phyloP scores from a whole-genome alignment of 2,797 vertebrate genomes.

The Megaceryle alcyon region DNA sequence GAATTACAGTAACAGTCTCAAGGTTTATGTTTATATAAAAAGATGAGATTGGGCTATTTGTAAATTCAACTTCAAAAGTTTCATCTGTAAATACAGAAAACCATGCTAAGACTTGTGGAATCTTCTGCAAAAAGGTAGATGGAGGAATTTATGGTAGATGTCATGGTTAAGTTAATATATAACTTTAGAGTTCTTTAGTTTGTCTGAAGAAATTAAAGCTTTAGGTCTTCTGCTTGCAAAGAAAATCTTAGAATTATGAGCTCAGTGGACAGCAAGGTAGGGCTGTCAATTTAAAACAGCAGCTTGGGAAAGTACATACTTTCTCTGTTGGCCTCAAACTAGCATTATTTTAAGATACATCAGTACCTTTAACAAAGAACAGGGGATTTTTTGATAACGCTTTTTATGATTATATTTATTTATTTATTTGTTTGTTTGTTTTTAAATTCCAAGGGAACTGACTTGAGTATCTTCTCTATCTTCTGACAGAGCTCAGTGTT shows the following conservation, averaged over 20 bases:
- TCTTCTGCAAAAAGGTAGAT: not conserved
- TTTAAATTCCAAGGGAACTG: not conserved
- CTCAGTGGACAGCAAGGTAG: not conserved
- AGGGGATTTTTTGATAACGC: not conserved
- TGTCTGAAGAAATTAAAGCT: not conserved
- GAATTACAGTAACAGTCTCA: not conserved
- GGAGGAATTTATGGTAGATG: not conserved
- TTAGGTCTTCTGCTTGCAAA: not conserved
- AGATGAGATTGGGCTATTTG: not conserved
- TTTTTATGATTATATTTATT: too few species aligned
- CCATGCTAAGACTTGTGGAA: not conserved
- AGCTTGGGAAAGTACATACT: not conserved
- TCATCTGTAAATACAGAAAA: not conserved
- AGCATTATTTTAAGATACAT: not conserved
- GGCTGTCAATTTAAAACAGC: not conserved
- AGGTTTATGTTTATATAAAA: not conserved
- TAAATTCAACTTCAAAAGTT: not conserved
- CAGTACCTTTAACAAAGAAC: not conserved
- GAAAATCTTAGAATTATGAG: not conserved
- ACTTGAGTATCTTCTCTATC: not conserved
- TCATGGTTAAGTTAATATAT: not conserved
- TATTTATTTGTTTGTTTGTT: not conserved
- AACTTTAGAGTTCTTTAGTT: not conserved
- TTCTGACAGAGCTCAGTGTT: slow-evolving; percentile 12
- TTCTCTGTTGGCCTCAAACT: not conserved